These are phyloP conservation scores for Ganaspis brasiliensis DNA, from an alignment of 2,888 invertebrate species.

Conservation along the genomic window DNA sequence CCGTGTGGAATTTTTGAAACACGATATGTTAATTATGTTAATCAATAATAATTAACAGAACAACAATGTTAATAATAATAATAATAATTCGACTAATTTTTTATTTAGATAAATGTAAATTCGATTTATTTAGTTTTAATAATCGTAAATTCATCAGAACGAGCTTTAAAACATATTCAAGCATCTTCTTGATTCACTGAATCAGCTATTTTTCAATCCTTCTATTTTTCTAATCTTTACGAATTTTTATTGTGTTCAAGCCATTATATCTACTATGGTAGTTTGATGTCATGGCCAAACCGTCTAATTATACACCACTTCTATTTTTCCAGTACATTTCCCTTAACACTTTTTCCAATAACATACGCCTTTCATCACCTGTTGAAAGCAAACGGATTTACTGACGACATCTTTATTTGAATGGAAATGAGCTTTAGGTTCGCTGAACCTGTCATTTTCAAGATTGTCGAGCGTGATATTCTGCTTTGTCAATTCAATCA, in stretches of 20 bases:
- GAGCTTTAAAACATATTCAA: too few species aligned
- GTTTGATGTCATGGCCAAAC: slow-evolving; percentile 13
- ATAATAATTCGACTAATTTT: too few species aligned
- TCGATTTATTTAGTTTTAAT: too few species aligned
- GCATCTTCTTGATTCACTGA: too few species aligned
- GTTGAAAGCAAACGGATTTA: slow-evolving; percentile 33
- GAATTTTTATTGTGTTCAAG: not conserved
- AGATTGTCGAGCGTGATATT: not conserved
- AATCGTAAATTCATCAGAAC: too few species aligned
- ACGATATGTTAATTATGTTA: too few species aligned
- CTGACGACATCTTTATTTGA: slow-evolving; percentile 22
- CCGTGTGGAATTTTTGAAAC: too few species aligned
- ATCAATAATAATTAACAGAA: too few species aligned
- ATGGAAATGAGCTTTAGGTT: slow-evolving; percentile 32
- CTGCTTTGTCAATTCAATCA: not conserved
- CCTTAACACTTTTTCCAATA: slow-evolving; percentile 22
- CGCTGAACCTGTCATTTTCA: slow-evolving; percentile 33
- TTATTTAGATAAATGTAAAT: too few species aligned
- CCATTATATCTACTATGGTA: not conserved
- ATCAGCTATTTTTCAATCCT: too few species aligned
- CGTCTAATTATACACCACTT: slow-evolving; percentile 24
- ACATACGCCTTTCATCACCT: slow-evolving; percentile 30
- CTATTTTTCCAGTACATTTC: slow-evolving; percentile 17
- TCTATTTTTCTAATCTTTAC: not conserved
- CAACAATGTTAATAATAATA: too few species aligned